Evolutionary conservation across 2,888 invertebrate genomes (phyloP), one percentile per base, ranked within the genome.

Genomic region (Mythimna impura): DNA sequence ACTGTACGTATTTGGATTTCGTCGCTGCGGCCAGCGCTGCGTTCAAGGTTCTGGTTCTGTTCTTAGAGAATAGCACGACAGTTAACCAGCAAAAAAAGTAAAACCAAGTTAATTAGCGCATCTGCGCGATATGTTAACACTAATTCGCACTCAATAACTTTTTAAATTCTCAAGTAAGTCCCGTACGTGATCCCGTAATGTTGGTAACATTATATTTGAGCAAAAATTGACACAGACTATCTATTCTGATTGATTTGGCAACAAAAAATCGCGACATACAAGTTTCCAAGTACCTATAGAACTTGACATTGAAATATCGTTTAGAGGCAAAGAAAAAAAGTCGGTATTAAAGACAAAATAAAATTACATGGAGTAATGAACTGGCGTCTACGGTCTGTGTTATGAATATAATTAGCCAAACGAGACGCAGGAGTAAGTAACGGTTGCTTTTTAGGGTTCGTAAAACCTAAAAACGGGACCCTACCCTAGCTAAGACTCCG

Each of bases 111-210:
- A 73, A 69, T 73, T 66, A 78, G n/a, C 36, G 22, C 34, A 65
- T 58, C 60, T 61, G 43, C 67, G 52, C 62, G 20, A 68, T 47
- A 62, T 55, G 22, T 57, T 77, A 47, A 57, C 63, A 25, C 64
- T 30, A 81, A 81, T 73, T 67, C 54, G 36, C 47, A 52, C 20
- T 22, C 30, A 82, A 55, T 73, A 67, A 71, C 60, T 68, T 64
- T 77, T 58, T 54, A 73, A 66, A 71, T 65, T 69, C 22, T 67
- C 62, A 36, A 66, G 70, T 10, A 75, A 87, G 86, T 87, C 84
- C 89, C 88, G 89, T 88, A 81, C 8, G 25, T 63, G 50, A 84
- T 86, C 89, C 89, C 89, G 88, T 85, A 89, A 88, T 69, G 36
- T 62, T 73, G 70, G 79, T 76, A 80, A 86, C 82, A 85, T 78